Evolutionary conservation across 2,797 vertebrate genomes (phyloP), one percentile per base, ranked within the genome.

Genomic region (Labroides dimidiatus): DNA sequence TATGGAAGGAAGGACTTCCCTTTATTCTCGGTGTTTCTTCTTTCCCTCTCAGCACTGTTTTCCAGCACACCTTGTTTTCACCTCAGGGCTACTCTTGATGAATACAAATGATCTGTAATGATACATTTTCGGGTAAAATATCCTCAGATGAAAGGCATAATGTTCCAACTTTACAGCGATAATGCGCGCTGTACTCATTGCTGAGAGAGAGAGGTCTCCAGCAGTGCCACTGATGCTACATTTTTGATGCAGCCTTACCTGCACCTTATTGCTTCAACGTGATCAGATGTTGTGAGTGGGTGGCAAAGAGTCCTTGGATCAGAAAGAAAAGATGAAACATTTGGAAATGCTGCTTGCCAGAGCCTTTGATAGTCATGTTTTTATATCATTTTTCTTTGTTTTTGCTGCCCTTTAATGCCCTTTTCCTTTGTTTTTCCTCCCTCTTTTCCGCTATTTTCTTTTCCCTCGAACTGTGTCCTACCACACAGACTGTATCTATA

Each of bases 271-370:
- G 64, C 58, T 64, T 47, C 20, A 42, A 42, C 17, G 47, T 60
- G 64, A 75, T 72, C 9, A 54, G 63, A 76, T 51, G 62, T 58
- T 66, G 44, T 58, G 67, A 56, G 62, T 77, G 72, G 58, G 78
- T 75, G 53, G 48, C 53, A 42, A 39, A 60, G 62, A 44, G 53
- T 69, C 75, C 53, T 75, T 80, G 77, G 45, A 69, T 77, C 43
- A 67, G 43, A 74, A 14, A 52, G 39, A 79, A 51, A 63, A 75
- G 10, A 61, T 58, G 45, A 80, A 64, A 64, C 51, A 69, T 61
- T 20, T 19, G 20, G 24, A 77, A 67, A 33, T 48, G 43, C 75
- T 72, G 61, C 66, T 66, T 41, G 47, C 49, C 24, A 64, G 57
- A 10, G 37, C 15, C 20, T 63, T 54, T 64, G 41, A 73, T 73